Evolutionary conservation across 37 sponge, comb jelly and placozoan species (phyloP), one percentile per base, ranked within the genome.

Genomic region (Oopsacas minuta): DNA sequence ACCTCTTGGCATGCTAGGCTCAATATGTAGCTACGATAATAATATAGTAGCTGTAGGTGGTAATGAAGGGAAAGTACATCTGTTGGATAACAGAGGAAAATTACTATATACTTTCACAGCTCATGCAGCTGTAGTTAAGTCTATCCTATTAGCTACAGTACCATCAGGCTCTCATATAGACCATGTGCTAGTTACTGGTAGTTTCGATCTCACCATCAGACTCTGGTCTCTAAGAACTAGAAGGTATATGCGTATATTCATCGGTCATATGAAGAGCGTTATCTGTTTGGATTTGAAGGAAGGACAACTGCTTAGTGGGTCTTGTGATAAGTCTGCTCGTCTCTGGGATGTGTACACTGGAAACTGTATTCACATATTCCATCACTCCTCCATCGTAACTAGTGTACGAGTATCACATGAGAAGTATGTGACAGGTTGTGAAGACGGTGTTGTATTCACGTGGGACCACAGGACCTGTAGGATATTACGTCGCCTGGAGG

Each of bases 281-380:
- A 23, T 82, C 87, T 86, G 87, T 82, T 83, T 86, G 25, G 87
- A 86, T 36, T 52, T 82, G 52, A 81, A 81, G 37, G 87, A 86
- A 36, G 75, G 75, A 10, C 75, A 61, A 34, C 75, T 61, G 75
- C 75, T 61, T 34, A 61, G 75, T 34, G 75, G 75, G 32, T 61
- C 75, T 5, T n/a, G 30, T 34, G 75, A 61, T n/a, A 61, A 61
- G 75, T 32, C 75, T 3, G 75, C 75, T 3, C 75, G 75, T 3
- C 75, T 61, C 75, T 61, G 75, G 75, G 75, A 61, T 34, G 75
- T 61, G 22, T 61, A 25, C 75, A 61, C 75, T 5, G 75, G 75
- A 10, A 61, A n/a, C 32, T 61, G 75, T 61, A 25, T 61, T 3
- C 22, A 61, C 75, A n/a, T 12, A n/a, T 61, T 61, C 22, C 75